phyloP scores from a whole-genome alignment of 1,140 invertebrate genomes.

The Muscidifurax raptorellus region DNA sequence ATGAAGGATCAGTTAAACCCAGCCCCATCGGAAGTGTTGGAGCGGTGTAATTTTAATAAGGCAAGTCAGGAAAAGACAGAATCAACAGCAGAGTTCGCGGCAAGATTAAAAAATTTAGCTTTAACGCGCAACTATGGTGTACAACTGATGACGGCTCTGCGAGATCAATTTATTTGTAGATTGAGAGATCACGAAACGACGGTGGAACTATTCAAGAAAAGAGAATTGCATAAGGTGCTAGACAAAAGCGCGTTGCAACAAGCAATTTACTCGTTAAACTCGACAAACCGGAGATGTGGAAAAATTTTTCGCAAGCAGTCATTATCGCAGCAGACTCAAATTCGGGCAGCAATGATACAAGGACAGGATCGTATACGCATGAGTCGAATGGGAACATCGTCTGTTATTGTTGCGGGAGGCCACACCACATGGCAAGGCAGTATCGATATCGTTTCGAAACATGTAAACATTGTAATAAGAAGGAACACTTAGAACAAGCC shows the following conservation, averaged over 20 bases:
- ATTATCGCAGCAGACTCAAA: too few relatives aligned
- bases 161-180: conserved; percentile 45
- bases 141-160: conserved; percentile 20
- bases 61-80: conserved; percentile 35
- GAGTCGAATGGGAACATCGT: too few relatives aligned
- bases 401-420: too few relatives aligned
- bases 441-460: too few relatives aligned
- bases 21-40: not conserved
- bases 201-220: conserved; percentile 43
- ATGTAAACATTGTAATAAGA: too few relatives aligned
- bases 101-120: not conserved
- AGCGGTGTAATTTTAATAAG: conserved; percentile 35
- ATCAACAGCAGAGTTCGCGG: conserved; percentile 34
- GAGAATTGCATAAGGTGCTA: conserved; percentile 8
- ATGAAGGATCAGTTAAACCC: not conserved
- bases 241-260: conserved; percentile 39
- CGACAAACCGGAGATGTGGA: too few relatives aligned
- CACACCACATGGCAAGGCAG: too few relatives aligned
- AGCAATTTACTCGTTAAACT: not conserved
- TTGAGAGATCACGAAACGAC: not conserved
- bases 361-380: too few relatives aligned
- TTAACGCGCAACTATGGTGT: conserved; percentile 23
- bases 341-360: too few relatives aligned
- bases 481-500: too few relatives aligned
- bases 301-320: too few relatives aligned